phyloP scores from a whole-genome alignment of 2,888 invertebrate genomes.

The Ditula angustiorana region DNA sequence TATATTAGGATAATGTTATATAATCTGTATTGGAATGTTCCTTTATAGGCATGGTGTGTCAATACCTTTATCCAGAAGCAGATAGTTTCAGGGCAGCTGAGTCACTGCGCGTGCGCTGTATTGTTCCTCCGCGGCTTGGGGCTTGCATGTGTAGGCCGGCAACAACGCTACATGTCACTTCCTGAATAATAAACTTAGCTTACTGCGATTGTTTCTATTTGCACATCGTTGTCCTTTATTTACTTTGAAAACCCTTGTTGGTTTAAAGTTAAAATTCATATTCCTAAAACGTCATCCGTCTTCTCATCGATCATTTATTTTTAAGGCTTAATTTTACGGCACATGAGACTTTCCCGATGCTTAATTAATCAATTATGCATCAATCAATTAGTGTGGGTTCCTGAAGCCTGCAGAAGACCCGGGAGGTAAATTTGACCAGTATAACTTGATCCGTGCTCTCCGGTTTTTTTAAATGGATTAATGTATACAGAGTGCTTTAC shows the following conservation, averaged over 20 bases:
- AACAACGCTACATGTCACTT: conserved; percentile 25
- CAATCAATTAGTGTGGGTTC: conserved; percentile 75
- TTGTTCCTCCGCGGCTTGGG: conserved; percentile 17
- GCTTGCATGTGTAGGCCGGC: conserved; percentile 25
- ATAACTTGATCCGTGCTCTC: conserved; percentile 53
- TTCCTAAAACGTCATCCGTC: neutral
- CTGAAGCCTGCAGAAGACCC: conserved; percentile 77
- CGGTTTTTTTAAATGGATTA: neutral
- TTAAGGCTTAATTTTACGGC: conserved; percentile 24
- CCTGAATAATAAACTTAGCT: conserved; percentile 27
- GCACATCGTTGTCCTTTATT: neutral
- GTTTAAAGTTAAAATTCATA: neutral
- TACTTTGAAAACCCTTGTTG: neutral
- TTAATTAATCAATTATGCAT: conserved; percentile 78
- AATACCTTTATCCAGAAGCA: conserved; percentile 26
- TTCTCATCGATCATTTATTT: conserved; percentile 23
- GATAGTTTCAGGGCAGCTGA: conserved; percentile 27
- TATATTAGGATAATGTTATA: too few relatives aligned
- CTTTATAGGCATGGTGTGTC: too few relatives aligned
- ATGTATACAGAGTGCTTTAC: neutral
- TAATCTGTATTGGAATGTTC: too few relatives aligned
- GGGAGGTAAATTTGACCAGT: conserved; percentile 74
- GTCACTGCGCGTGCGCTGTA: conserved; percentile 13
- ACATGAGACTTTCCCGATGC: conserved; percentile 56
- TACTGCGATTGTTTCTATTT: neutral